Conservation (phyloP, 2,113 vertebrate species). For the Ciconia maguari region DNA sequence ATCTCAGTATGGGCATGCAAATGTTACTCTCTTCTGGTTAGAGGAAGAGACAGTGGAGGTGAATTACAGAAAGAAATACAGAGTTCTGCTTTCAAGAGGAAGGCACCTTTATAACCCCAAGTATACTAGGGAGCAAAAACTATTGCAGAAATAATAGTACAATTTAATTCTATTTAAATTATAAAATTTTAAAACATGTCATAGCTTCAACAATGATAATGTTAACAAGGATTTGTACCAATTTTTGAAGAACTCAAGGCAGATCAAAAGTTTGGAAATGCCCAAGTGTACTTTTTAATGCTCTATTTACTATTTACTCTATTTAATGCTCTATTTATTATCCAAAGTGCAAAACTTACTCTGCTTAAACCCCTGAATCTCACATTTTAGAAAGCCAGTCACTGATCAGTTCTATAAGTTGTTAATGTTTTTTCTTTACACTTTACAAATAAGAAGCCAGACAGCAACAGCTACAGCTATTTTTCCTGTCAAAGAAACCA, state of each 20-base stretch:
- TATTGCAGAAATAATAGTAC: background rate
- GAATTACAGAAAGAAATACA: background rate
- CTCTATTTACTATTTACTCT: background rate
- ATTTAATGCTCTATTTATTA: background rate
- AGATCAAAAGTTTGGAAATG: background rate
- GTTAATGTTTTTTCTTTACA: background rate
- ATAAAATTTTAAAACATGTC: background rate
- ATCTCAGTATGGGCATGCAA: background rate
- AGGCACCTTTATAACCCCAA: background rate
- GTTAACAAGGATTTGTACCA: background rate
- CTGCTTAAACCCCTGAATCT: background rate
- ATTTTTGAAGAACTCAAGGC: background rate
- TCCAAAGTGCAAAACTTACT: background rate
- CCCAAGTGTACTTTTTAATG: background rate
- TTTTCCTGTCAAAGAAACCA: background rate
- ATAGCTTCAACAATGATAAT: background rate
- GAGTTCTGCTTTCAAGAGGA: background rate
- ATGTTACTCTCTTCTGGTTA: background rate
- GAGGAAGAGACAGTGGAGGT: background rate
- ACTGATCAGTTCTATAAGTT: background rate
- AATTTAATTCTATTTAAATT: background rate
- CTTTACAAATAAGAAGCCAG: background rate
- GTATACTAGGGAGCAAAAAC: background rate
- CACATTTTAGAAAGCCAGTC: background rate
- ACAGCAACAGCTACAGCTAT: background rate